phyloP scores from a whole-genome alignment of 2,888 invertebrate genomes.

The Mythimna lalbum region DNA sequence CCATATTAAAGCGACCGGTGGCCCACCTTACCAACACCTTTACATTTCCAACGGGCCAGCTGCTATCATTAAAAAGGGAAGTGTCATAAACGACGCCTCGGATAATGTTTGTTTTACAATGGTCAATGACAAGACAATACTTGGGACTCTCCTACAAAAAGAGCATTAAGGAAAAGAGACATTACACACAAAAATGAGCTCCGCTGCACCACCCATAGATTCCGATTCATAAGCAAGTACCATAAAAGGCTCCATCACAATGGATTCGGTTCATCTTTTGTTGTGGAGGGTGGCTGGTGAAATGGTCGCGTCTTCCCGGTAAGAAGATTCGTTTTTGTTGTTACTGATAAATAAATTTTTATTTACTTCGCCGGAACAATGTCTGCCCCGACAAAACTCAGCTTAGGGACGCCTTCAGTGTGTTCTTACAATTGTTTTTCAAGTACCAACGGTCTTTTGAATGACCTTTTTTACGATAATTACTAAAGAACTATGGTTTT shows the following conservation, averaged over 20 bases:
- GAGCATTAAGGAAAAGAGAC: too few relatives aligned
- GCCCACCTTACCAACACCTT: constrained; percentile 72
- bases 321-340: constrained; percentile 81
- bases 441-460: constrained; percentile 51
- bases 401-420: constrained; percentile 43
- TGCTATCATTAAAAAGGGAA: constrained; percentile 78
- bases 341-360: constrained; percentile 81
- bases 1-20: constrained; percentile 42
- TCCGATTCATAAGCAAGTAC: constrained; percentile 73
- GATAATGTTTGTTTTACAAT: constrained; percentile 79
- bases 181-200: constrained; percentile 62
- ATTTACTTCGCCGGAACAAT: constrained; percentile 69
- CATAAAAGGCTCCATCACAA: constrained; percentile 78
- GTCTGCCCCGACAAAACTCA: constrained; percentile 68
- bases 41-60: constrained; percentile 71
- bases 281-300: constrained; percentile 77
- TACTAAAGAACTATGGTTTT: constrained; percentile 40
- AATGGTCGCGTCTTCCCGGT: constrained; percentile 80
- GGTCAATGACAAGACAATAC: constrained; percentile 74
- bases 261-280: constrained; percentile 76
- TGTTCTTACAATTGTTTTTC: constrained; percentile 60
- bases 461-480: constrained; percentile 50
- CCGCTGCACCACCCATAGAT: constrained; percentile 74
- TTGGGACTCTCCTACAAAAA: constrained; percentile 64
- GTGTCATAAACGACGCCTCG: constrained; percentile 83